Base-by-base conservation (phyloP, 2,113 vertebrate species). In the Ochotona curzoniae region DNA sequence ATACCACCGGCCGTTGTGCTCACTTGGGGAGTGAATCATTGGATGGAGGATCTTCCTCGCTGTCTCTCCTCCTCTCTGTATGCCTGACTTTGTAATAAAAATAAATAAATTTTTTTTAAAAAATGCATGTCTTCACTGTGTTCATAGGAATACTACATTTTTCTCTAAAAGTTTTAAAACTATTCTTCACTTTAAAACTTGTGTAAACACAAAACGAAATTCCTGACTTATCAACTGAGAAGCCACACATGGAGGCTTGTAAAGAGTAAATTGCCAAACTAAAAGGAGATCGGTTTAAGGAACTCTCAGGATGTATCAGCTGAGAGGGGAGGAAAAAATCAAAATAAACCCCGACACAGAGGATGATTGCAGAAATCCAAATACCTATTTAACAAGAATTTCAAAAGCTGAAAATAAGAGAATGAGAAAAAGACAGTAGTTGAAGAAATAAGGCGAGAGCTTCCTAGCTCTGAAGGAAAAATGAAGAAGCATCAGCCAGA, bases 151-250 rank as follows among this genome's bases (percentile, higher is more conserved):
- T 38, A 51, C 30, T 90, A 57, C 3, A 18, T 66, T 83, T 66
- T 51, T 60, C 66, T 35, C 15, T 21, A 51, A 18, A 25, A 14
- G 7, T 25, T 73, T 74, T 64, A 13, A 81, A 81, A 54, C 54
- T 60, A 5, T 32, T 47, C 81, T 57, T 84, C 49, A 25, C 35
- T 35, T 23, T 21, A 61, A 49, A 69, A 44, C 44, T 61, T 35
- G 1, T 51, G 32, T 21, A 54, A 76, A 94, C 95, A 12, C 38
- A 89, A 90, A 80, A 25, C 74, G 21, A 38, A 83, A 78, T 78
- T 70, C 71, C 79, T 49, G 38, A 51, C 60, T 74, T 38, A n/a
- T 70, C 79, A 20, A 1, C 30, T 63, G 86, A 30, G 23, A 69
- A 70, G 66, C 5, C 21, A 7, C n/a, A 70, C 69, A 89, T 9